Evolutionary conservation across 2,888 invertebrate species (phyloP).

Genomic region (Ochropacha duplaris): DNA sequence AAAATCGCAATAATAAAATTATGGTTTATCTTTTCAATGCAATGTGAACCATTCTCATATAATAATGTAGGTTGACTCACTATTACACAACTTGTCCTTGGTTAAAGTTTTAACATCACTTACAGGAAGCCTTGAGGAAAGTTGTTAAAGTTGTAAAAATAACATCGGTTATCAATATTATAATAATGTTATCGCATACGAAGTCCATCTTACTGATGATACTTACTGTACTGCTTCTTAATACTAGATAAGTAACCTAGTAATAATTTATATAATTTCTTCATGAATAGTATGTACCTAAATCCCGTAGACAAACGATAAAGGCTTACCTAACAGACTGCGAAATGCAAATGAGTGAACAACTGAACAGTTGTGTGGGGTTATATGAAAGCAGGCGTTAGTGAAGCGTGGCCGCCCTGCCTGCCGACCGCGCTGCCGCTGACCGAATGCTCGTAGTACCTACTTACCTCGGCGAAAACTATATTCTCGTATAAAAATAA

Average conservation of each 20-base stretch:
- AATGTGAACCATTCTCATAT: no score
- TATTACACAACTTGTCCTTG: background rate
- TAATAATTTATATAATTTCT: constrained; percentile 10
- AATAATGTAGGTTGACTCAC: no score
- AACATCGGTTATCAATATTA: no score
- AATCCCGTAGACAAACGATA: constrained; percentile 39
- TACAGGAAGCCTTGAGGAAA: background rate
- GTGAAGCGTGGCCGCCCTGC: constrained; percentile 25
- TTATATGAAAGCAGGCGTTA: constrained; percentile 54
- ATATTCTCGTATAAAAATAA: background rate
- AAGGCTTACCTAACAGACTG: constrained; percentile 49
- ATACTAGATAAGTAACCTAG: background rate
- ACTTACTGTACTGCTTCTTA: no score
- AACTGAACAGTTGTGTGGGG: constrained; percentile 46
- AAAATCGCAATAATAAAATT: no score
- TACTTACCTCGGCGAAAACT: background rate
- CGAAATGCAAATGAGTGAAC: constrained; percentile 63
- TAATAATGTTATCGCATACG: no score
- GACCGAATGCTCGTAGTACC: background rate
- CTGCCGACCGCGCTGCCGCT: background rate
- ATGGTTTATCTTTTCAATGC: background rate
- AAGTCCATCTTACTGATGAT: no score
- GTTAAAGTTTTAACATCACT: background rate
- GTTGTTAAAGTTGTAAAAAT: no score
- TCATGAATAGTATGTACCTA: constrained; percentile 2